Evolutionary conservation across 1,140 invertebrate genomes (phyloP).

Genomic region (Amphibalanus amphitrite): DNA sequence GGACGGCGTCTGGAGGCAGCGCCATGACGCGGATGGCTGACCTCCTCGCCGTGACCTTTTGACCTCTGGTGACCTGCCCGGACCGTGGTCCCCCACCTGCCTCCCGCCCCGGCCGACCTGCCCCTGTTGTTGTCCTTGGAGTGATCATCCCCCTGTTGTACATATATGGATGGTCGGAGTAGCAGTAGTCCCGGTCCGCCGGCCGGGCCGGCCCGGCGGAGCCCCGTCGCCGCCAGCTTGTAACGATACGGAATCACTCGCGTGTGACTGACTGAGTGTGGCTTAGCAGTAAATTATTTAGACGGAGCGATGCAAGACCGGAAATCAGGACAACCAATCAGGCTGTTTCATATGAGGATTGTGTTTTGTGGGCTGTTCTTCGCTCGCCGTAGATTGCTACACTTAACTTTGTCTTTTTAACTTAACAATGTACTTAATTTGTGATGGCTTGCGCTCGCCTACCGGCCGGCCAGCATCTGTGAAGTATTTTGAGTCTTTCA

Average conservation of each 20-base stretch:
- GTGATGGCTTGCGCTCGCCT: background rate
- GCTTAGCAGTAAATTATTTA: constrained; percentile 1
- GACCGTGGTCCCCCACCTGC: background rate
- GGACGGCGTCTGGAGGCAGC: background rate
- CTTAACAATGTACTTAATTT: constrained; percentile 1
- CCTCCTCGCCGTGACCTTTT: too few relatives aligned
- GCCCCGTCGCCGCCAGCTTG: background rate
- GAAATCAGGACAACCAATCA: background rate
- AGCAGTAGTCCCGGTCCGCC: background rate
- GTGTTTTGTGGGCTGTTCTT: background rate
- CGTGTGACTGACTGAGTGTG: background rate
- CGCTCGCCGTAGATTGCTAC: background rate
- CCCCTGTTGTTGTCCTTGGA: background rate
- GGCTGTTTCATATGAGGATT: background rate
- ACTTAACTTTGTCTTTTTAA: background rate
- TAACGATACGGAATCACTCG: background rate
- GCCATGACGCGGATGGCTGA: too few relatives aligned
- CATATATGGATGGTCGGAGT: background rate
- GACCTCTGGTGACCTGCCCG: too few relatives aligned
- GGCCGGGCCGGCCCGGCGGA: too few relatives aligned
- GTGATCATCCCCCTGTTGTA: background rate
- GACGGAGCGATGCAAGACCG: background rate
- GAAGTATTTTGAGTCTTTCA: background rate
- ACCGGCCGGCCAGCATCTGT: background rate
- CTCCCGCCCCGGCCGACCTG: too few relatives aligned